Evolutionary conservation across 2,113 vertebrate genomes (phyloP).

Genomic region (Leptodactylus fuscus): DNA sequence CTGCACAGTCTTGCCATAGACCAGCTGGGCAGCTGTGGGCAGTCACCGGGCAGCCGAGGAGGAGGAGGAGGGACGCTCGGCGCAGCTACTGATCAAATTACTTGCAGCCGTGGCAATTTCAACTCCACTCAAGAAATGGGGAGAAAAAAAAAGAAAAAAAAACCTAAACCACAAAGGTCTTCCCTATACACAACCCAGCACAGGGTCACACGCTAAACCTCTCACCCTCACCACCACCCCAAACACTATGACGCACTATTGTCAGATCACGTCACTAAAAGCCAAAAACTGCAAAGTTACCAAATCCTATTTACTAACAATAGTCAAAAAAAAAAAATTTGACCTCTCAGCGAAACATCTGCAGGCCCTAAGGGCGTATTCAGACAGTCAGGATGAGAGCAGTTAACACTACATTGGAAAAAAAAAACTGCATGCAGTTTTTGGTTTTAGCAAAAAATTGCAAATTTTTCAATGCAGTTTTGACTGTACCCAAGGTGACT

Average conservation of each 20-base stretch:
- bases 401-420: too few relatives aligned
- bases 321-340: background rate
- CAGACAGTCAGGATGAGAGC: too few relatives aligned
- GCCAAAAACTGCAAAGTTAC: too few relatives aligned
- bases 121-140: background rate
- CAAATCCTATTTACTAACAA: background rate
- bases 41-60: slow-evolving; percentile 42
- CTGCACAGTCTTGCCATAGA: background rate
- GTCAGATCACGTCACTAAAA: too few relatives aligned
- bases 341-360: too few relatives aligned
- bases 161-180: background rate
- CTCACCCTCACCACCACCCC: too few relatives aligned
- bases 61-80: slow-evolving; percentile 38
- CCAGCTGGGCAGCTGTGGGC: background rate
- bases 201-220: background rate
- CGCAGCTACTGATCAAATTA: slow-evolving; percentile 70
- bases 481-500: too few relatives aligned
- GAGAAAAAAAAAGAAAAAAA: background rate
- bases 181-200: background rate
- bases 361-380: too few relatives aligned
- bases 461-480: too few relatives aligned
- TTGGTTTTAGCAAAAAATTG: too few relatives aligned
- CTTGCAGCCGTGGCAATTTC: slow-evolving; percentile 71
- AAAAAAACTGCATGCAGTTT: too few relatives aligned
- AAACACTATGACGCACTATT: background rate